These are phyloP conservation scores for Cyphomyrmex costatus DNA, from an alignment of 1,140 invertebrate species.

Conservation along the genomic window DNA sequence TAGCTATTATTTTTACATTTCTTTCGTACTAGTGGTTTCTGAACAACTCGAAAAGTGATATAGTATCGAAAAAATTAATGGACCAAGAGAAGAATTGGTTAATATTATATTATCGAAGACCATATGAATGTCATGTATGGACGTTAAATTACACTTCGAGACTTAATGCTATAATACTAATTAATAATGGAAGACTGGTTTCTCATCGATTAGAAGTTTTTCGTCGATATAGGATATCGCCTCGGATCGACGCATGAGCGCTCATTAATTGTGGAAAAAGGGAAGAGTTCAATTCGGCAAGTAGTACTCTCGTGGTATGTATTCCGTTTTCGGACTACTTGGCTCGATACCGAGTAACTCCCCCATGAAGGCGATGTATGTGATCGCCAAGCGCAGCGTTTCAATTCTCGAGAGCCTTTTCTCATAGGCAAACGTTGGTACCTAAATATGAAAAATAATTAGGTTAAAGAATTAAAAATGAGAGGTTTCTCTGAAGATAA, in stretches of 20 bases:
- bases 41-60: neutral
- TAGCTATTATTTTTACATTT: neutral
- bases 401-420: conserved; percentile 99
- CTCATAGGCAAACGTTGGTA: conserved; percentile 99
- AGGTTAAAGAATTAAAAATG: neutral
- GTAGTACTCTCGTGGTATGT: conserved; percentile 86
- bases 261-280: neutral
- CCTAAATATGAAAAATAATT: conserved; percentile 85
- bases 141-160: conserved; percentile 28
- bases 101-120: conserved; percentile 16
- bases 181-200: conserved; percentile 55
- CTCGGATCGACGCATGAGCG: neutral
- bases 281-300: conserved; percentile 81
- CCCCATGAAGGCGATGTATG: conserved; percentile 99
- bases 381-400: conserved; percentile 98
- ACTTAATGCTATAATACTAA: conserved; percentile 42
- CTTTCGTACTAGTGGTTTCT: neutral
- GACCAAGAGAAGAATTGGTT: neutral
- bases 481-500: neutral
- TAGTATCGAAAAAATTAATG: conserved; percentile 38
- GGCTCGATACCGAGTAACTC: conserved; percentile 91
- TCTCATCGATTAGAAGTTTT: neutral
- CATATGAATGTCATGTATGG: neutral
- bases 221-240: neutral
- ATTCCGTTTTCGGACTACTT: conserved; percentile 83